These are phyloP conservation scores for Strigamia maritima DNA, from an alignment of 2,888 invertebrate species.

Conservation along the genomic window DNA sequence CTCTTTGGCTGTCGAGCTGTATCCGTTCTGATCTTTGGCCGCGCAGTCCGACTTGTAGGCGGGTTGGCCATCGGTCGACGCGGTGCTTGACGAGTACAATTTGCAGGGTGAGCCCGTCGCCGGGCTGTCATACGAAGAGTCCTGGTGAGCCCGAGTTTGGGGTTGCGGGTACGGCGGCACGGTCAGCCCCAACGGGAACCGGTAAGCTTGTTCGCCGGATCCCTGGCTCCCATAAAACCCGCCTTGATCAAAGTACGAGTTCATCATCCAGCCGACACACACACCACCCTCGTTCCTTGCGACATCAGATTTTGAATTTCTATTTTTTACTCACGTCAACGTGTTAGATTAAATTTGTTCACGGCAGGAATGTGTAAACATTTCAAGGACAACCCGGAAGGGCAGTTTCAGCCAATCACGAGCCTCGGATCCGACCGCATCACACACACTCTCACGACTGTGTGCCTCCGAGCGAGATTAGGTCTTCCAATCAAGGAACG, in stretches of 20 bases:
- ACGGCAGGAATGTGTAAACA: constrained; percentile 43
- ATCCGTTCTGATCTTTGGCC: constrained; percentile 45
- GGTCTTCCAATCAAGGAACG: constrained; percentile 55
- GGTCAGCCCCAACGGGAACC: constrained; percentile 71
- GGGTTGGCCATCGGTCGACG: constrained; percentile 39
- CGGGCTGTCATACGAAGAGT: constrained; percentile 76
- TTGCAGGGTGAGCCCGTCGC: constrained; percentile 56
- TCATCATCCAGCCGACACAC: constrained; percentile 61
- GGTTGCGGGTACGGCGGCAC: constrained; percentile 69
- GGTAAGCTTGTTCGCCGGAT: constrained; percentile 65
- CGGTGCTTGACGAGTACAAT: constrained; percentile 40
- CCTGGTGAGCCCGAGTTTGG: constrained; percentile 77
- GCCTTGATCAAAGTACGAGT: constrained; percentile 94
- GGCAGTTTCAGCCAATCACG: constrained; percentile 40
- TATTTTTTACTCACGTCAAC: constrained; percentile 42
- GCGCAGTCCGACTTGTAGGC: constrained; percentile 44
- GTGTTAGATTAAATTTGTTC: constrained; percentile 44
- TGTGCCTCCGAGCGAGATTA: constrained; percentile 37
- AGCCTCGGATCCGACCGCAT: constrained; percentile 31
- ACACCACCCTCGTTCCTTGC: constrained; percentile 41
- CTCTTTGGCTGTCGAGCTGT: constrained; percentile 57
- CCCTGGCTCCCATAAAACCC: constrained; percentile 86
- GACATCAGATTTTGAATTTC: constrained; percentile 42
- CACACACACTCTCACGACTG: constrained; percentile 33
- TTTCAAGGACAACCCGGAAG: constrained; percentile 45